phyloP scores from a whole-genome alignment of 2,797 vertebrate species.

The Harpagifer antarcticus region DNA sequence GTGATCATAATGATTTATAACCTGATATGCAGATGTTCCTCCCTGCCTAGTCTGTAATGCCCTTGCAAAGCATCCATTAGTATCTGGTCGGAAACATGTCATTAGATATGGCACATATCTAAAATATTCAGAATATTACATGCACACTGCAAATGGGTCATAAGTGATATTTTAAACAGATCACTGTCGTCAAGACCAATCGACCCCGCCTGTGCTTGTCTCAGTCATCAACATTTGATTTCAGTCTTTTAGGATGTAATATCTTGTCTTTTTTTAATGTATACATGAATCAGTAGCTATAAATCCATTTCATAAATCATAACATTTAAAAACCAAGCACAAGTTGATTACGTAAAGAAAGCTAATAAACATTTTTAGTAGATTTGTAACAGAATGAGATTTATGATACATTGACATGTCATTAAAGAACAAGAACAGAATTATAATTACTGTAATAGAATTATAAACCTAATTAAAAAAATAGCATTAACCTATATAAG shows the following conservation, averaged over 20 bases:
- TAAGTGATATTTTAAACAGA: conserved; percentile 28
- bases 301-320: background rate
- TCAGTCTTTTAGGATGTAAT: background rate
- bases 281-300: background rate
- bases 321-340: background rate
- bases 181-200: background rate
- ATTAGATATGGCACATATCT: conserved; percentile 14
- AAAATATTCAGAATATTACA: conserved; percentile 41
- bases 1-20: conserved; percentile 12
- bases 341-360: background rate
- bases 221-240: background rate
- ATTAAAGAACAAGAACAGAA: no score
- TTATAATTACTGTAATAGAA: no score
- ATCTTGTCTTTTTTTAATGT: background rate
- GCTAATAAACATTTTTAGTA: background rate
- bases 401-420: no score
- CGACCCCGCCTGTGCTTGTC: background rate
- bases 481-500: no score
- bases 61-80: conserved; percentile 11
- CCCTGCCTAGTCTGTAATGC: background rate
- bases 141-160: conserved; percentile 6
- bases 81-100: conserved; percentile 17
- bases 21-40: conserved; percentile 11
- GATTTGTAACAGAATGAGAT: no score
- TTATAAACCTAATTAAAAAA: no score